Conservation (phyloP, 2,797 vertebrate species). For the Thripadectes ignobilis region DNA sequence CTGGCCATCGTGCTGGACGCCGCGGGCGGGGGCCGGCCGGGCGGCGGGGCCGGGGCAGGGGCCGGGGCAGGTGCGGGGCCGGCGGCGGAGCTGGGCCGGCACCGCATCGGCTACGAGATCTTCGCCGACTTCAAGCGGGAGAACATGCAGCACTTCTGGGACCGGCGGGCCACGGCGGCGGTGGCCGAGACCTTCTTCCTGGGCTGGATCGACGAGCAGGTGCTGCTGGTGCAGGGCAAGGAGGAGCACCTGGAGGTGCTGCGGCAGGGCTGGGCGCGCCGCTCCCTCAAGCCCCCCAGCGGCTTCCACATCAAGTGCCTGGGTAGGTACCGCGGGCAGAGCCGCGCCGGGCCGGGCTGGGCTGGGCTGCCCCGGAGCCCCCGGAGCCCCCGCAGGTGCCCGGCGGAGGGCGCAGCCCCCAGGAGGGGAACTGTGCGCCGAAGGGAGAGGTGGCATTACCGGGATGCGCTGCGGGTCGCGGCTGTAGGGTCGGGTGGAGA, state of each 20-base stretch:
- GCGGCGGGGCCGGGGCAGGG: neutral
- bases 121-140: constrained; percentile 97
- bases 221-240: constrained; percentile 93
- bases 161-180: constrained; percentile 88
- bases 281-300: constrained; percentile 89
- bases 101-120: constrained; percentile 93
- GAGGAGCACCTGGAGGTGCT: constrained; percentile 94
- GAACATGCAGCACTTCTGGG: constrained; percentile 95
- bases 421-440: no score
- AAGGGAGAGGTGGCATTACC: accelerated
- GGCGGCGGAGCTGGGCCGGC: constrained; percentile 77
- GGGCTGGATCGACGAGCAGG: constrained; percentile 97
- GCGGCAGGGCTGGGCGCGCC: constrained; percentile 92
- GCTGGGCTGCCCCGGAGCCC: no score
- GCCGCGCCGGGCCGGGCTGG: neutral
- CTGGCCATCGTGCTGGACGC: constrained; percentile 90
- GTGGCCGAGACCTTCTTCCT: constrained; percentile 94
- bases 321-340: constrained; percentile 79
- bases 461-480: accelerated
- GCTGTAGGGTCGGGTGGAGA: accelerated
- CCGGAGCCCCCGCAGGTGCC: no score
- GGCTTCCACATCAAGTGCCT: constrained; percentile 94
- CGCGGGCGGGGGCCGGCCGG: neutral
- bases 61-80: neutral
- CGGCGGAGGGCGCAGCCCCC: no score